Evolutionary conservation across 2,888 invertebrate genomes (phyloP).

Genomic region (Philaethria dido): DNA sequence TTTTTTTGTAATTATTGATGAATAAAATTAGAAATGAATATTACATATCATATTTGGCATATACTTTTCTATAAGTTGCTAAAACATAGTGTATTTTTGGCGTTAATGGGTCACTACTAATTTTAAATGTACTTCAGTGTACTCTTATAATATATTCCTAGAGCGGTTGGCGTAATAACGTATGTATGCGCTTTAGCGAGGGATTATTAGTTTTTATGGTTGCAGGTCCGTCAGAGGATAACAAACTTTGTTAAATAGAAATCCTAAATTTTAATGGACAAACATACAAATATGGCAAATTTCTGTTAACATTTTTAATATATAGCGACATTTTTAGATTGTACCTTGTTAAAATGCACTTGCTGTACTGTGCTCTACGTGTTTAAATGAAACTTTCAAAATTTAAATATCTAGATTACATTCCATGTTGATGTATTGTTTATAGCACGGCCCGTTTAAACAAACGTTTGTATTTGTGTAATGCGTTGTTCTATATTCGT

Average conservation of each 20-base stretch:
- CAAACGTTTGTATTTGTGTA: slow-evolving; percentile 23
- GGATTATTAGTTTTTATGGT: slow-evolving; percentile 20
- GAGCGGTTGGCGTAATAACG: slow-evolving; percentile 7
- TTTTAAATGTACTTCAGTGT: slow-evolving; percentile 6
- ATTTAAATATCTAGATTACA: slow-evolving; percentile 21
- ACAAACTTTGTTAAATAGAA: slow-evolving; percentile 5
- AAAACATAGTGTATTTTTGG: not conserved
- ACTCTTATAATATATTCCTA: slow-evolving; percentile 1
- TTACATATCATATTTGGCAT: not conserved
- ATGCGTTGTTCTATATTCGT: slow-evolving; percentile 19
- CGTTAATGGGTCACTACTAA: not conserved
- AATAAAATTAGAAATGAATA: not conserved
- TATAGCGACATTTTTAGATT: slow-evolving; percentile 1
- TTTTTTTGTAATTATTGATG: no score
- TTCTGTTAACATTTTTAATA: not conserved
- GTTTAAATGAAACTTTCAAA: slow-evolving; percentile 16
- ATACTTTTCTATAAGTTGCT: not conserved
- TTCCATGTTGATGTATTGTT: slow-evolving; percentile 24
- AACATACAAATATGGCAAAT: not conserved
- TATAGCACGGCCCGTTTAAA: slow-evolving; percentile 21
- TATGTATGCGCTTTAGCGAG: slow-evolving; percentile 5
- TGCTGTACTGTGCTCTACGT: no score
- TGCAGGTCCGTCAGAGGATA: slow-evolving; percentile 3
- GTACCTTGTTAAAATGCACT: slow-evolving; percentile 1
- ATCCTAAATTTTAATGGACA: slow-evolving; percentile 1